Evolutionary conservation across 2,888 invertebrate species (phyloP).

Genomic region (Agrenia bidenticulata): DNA sequence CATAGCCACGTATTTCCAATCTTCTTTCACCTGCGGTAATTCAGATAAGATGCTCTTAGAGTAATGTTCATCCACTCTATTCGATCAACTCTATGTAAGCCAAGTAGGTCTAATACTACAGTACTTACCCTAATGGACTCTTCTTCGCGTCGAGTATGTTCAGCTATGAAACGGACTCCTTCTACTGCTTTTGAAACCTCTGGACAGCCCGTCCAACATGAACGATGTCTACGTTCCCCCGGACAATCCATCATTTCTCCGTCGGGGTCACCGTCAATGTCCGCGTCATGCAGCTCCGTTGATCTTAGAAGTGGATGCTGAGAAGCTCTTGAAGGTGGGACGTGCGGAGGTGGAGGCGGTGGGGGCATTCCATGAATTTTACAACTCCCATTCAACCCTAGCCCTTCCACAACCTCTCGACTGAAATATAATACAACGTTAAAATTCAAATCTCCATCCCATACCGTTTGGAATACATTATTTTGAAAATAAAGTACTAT

Average conservation of each 20-base stretch:
- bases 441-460: no score
- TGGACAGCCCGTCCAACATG: conserved; percentile 79
- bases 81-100: no score
- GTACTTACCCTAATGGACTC: conserved; percentile 79
- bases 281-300: conserved; percentile 51
- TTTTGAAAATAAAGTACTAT: no score
- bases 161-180: conserved; percentile 87
- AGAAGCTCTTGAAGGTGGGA: conserved; percentile 50
- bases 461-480: no score
- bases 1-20: conserved; percentile 95
- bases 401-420: conserved; percentile 46
- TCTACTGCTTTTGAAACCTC: conserved; percentile 91
- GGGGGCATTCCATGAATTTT: conserved; percentile 58
- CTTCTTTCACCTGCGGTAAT: conserved; percentile 73
- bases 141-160: conserved; percentile 87
- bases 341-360: conserved; percentile 52
- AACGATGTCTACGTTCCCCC: conserved; percentile 27
- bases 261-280: conserved; percentile 48
- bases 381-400: conserved; percentile 55
- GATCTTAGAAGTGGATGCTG: conserved; percentile 52
- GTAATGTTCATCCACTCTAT: no score
- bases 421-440: no score
- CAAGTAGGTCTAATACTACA: background rate
- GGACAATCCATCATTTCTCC: conserved; percentile 13
- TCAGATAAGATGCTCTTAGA: background rate